A percentile compares a stretch with the other conserved stretches of the same genome.
Evolutionary conservation across 2,888 invertebrate species (phyloP).

Genomic region (Seira sanloemensis): DNA sequence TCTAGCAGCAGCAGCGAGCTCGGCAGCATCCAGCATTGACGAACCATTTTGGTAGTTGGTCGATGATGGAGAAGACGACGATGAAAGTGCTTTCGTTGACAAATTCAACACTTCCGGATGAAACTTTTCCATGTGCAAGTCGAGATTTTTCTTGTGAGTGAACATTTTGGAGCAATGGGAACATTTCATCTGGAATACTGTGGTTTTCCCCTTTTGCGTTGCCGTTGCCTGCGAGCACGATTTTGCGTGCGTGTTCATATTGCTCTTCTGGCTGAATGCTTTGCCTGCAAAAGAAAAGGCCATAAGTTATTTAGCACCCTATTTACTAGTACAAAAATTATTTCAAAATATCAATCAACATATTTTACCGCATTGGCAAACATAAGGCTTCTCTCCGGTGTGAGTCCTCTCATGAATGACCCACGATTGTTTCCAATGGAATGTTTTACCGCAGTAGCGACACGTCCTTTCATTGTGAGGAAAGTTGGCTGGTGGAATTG

Average conservation of each 20-base stretch:
- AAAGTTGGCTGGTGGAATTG: slow-evolving; percentile 25
- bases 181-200: slow-evolving; percentile 67
- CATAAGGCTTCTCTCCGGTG: slow-evolving; percentile 62
- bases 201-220: slow-evolving; percentile 61
- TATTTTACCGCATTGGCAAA: slow-evolving; percentile 63
- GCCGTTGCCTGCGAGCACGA: slow-evolving; percentile 62
- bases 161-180: slow-evolving; percentile 66
- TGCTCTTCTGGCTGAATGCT: slow-evolving; percentile 54
- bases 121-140: slow-evolving; percentile 63
- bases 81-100: slow-evolving; percentile 41
- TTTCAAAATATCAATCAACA: no score
- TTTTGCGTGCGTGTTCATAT: slow-evolving; percentile 65
- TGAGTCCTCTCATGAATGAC: slow-evolving; percentile 64
- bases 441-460: slow-evolving; percentile 58
- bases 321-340: no score
- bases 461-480: slow-evolving; percentile 56
- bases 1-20: slow-evolving; percentile 28
- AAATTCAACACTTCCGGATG: slow-evolving; percentile 59
- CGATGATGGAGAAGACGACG: slow-evolving; percentile 41
- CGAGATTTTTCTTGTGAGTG: slow-evolving; percentile 65
- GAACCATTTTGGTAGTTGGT: slow-evolving; percentile 34
- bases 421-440: slow-evolving; percentile 66
- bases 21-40: not conserved
- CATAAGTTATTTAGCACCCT: no score
- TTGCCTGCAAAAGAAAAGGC: no score